Evolutionary conservation across 1,140 invertebrate genomes (phyloP).

Genomic region (Drosophila sp.): DNA sequence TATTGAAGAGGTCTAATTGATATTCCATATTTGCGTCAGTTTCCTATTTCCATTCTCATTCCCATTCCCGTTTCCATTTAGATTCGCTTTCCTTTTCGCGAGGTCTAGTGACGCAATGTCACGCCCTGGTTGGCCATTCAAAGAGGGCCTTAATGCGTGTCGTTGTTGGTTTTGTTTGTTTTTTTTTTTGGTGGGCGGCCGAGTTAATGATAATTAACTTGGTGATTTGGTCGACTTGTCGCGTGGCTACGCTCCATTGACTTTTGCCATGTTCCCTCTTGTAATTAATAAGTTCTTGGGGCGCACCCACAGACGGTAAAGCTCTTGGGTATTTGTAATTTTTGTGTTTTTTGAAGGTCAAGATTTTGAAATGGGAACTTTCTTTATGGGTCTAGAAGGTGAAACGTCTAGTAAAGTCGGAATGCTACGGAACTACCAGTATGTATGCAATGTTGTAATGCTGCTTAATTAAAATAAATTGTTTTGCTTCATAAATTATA

Average conservation of each 20-base stretch:
- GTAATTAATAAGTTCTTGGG: conserved; percentile 6
- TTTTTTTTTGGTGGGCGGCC: conserved; percentile 39
- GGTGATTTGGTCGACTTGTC: conserved; percentile 53
- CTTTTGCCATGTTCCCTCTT: conserved; percentile 21
- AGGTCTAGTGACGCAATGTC: conserved; percentile 38
- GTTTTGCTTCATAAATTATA: conserved; percentile 9
- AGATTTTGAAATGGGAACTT: conserved; percentile 22
- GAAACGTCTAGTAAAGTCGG: conserved; percentile 8
- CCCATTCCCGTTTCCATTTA: background rate
- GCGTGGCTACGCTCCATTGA: conserved; percentile 71
- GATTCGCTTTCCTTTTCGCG: background rate
- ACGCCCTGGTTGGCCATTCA: conserved; percentile 59
- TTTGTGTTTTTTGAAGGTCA: conserved; percentile 7
- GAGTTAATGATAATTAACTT: conserved; percentile 63
- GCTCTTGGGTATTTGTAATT: background rate
- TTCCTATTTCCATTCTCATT: background rate
- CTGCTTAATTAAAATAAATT: conserved; percentile 14
- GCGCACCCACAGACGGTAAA: conserved; percentile 13
- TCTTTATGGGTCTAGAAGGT: conserved; percentile 21
- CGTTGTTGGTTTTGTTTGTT: conserved; percentile 5
- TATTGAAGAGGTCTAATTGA: conserved; percentile 26
- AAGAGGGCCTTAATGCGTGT: conserved; percentile 21
- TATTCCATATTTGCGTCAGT: conserved; percentile 26
- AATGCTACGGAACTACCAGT: background rate
- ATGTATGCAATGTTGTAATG: conserved; percentile 15